Base-by-base conservation (phyloP, 1,140 invertebrate species). In the Lepidostoma basale region DNA sequence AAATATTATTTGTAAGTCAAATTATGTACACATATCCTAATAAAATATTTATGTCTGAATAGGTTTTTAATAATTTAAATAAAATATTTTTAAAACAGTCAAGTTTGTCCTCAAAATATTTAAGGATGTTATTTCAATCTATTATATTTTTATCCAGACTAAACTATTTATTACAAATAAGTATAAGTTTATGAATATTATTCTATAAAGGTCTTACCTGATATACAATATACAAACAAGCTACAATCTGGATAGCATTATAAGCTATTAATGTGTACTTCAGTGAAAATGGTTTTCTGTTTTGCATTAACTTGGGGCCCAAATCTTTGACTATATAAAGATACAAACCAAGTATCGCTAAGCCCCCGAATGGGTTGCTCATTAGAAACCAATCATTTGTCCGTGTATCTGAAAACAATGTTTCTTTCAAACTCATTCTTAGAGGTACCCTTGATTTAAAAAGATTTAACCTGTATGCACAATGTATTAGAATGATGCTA, bases 201-300 rank as follows among this genome's bases (percentile, higher is more conserved):
- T 6, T 42, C 18, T 1, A 18, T 30, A 33, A 33, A 33, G 6
- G 6, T 39, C 75, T 84, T 80, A 92, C 90, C 85, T 91, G 88
- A 72, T 88, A 89, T n/a, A 92, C 83, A 84, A 93, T 90, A 74
- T 87, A 88, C 3, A 87, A 56, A 70, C 89, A 91, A 72, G 90
- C 87, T 22, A 92, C 62, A 3, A 93, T 90, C 81, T 93, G 89
- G 39, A 87, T 83, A 22, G 88, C 87, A 75, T 95, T 95, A 78
- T 94, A 94, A 1, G 86, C 74, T 12, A 93, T 81, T 18, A 94
- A 82, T 4, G 90, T 67, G 45, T 82, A 80, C 69, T 88, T 86
- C 0, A 95, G 80, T 68, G 91, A 85, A 76, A 89, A 92, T 0
- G 92, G 89, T 76, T 90, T 86, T 73, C 88, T 81, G 74, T 91